These are phyloP conservation scores for Liolophura sinensis DNA, from an alignment of 1,140 invertebrate species.

Conservation along the genomic window DNA sequence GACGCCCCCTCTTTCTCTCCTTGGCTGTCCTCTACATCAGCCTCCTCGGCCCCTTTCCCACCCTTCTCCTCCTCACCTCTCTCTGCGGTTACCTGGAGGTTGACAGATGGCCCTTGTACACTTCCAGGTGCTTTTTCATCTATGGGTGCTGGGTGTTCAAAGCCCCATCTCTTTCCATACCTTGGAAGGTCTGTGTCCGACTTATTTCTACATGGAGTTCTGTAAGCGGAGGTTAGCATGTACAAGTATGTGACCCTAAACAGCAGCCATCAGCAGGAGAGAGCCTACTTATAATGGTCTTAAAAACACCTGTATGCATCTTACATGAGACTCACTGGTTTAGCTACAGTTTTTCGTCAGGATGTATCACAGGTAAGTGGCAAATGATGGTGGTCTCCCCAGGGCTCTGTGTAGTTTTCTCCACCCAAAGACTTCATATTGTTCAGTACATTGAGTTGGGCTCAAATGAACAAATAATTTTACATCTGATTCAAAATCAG, in stretches of 20 bases:
- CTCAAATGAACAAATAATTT: too few relatives aligned
- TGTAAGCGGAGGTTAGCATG: slow-evolving; percentile 15
- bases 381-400: too few relatives aligned
- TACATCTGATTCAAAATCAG: too few relatives aligned
- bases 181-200: slow-evolving; percentile 48
- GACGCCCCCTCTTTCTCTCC: too few relatives aligned
- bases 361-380: too few relatives aligned
- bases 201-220: slow-evolving; percentile 48
- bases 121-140: too few relatives aligned
- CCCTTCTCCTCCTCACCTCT: slow-evolving; percentile 18
- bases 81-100: neutral
- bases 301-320: neutral
- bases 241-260: neutral
- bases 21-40: slow-evolving; percentile 9
- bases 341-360: too few relatives aligned
- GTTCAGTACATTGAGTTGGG: too few relatives aligned
- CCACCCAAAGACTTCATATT: too few relatives aligned
- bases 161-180: slow-evolving; percentile 49
- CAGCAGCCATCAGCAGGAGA: neutral
- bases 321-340: neutral
- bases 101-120: neutral
- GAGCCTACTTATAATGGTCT: neutral
- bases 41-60: slow-evolving; percentile 14
- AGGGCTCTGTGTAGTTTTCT: too few relatives aligned
- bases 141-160: slow-evolving; percentile 5